phyloP scores from a whole-genome alignment of 2,797 vertebrate species.

The Loris lydekkerianus region DNA sequence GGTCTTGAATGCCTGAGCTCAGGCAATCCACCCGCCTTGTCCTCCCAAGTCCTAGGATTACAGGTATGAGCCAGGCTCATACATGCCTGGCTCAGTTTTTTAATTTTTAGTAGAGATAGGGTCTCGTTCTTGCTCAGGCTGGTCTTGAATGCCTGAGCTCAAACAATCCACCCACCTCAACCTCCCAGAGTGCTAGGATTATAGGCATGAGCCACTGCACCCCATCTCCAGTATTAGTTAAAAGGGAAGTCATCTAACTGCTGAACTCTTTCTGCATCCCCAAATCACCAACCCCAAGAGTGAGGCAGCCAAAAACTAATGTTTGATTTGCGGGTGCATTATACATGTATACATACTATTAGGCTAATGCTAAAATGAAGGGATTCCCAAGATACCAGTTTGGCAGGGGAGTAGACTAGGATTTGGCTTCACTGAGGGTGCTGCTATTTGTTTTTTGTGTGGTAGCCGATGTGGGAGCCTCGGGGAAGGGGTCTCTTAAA shows the following conservation, averaged over 20 bases:
- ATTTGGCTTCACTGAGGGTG: neutral
- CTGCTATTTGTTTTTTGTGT: neutral
- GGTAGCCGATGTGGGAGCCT: neutral
- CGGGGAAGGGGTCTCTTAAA: neutral
- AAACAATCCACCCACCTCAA: too few relatives aligned
- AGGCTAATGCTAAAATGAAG: constrained; percentile 68
- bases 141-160: too few relatives aligned
- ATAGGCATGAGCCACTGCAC: too few relatives aligned
- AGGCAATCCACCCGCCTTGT: too few relatives aligned
- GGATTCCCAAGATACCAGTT: constrained; percentile 33
- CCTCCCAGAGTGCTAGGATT: too few relatives aligned
- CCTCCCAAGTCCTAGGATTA: too few relatives aligned
- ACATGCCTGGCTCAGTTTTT: too few relatives aligned
- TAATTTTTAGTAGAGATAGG: too few relatives aligned
- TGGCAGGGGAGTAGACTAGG: neutral
- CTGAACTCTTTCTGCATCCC: neutral
- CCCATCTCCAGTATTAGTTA: neutral
- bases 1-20: too few relatives aligned
- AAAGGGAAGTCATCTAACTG: neutral
- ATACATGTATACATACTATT: constrained; percentile 19
- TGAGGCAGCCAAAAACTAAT: constrained; percentile 1
- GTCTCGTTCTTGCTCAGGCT: too few relatives aligned
- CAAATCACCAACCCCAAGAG: neutral
- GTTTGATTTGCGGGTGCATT: constrained; percentile 45
- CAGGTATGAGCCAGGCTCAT: too few relatives aligned